Conservation (phyloP, 2,888 invertebrate species). For the Petrophora chlorosata region DNA sequence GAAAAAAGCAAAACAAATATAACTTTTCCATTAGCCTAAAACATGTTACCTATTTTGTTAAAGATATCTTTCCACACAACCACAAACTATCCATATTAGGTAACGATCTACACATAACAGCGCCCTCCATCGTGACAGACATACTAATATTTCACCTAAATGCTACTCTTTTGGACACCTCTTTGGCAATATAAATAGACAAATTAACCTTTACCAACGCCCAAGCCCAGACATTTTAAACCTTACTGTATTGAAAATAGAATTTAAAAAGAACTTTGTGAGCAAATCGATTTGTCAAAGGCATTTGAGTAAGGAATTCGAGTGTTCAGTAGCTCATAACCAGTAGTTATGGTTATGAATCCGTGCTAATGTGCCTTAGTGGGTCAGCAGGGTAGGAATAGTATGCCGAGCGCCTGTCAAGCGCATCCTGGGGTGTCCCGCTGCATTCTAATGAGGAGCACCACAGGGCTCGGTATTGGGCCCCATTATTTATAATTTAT, state of each 20-base stretch:
- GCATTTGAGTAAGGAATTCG: constrained; percentile 37
- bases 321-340: constrained; percentile 45
- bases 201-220: constrained; percentile 47
- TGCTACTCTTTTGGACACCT: constrained; percentile 37
- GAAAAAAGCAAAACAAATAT: not conserved
- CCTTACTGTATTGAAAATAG: constrained; percentile 28
- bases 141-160: constrained; percentile 43
- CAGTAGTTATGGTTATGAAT: constrained; percentile 54
- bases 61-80: constrained; percentile 20
- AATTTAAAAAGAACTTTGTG: not conserved
- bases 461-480: constrained; percentile 26
- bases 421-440: constrained; percentile 52
- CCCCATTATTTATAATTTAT: constrained; percentile 13
- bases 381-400: constrained; percentile 66
- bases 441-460: constrained; percentile 61
- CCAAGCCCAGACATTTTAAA: constrained; percentile 24
- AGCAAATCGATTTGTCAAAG: constrained; percentile 27
- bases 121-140: constrained; percentile 45
- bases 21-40: not conserved
- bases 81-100: constrained; percentile 49
- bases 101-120: constrained; percentile 54
- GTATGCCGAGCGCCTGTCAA: constrained; percentile 48
- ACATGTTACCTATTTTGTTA: not conserved
- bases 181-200: constrained; percentile 47
- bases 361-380: constrained; percentile 63